phyloP scores from a whole-genome alignment of 2,113 vertebrate species.

The Stictonetta naevosa region DNA sequence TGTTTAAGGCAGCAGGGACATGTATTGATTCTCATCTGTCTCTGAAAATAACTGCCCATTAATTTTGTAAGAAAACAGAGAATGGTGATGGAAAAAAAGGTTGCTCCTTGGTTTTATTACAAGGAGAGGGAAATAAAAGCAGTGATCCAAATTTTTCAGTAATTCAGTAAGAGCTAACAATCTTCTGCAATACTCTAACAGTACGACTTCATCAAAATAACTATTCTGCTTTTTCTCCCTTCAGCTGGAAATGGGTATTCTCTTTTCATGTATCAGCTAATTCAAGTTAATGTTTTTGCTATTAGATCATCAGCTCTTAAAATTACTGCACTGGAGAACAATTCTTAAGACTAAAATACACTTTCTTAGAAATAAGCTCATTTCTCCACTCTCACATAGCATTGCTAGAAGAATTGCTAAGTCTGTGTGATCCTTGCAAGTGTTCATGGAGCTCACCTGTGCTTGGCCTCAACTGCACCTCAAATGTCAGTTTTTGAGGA shows the following conservation, averaged over 20 bases:
- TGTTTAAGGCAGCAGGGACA: background rate
- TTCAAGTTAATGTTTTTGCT: background rate
- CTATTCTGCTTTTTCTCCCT: background rate
- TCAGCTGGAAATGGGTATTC: background rate
- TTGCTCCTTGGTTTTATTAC: background rate
- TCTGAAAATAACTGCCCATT: background rate
- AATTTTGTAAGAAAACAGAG: background rate
- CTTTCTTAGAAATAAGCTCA: background rate
- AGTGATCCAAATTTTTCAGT: background rate
- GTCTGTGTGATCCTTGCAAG: background rate
- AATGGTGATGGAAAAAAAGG: background rate
- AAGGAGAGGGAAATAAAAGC: background rate
- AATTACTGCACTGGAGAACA: background rate
- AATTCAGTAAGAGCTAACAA: background rate
- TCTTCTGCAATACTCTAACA: background rate
- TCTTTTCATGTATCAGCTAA: background rate
- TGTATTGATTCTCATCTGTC: background rate
- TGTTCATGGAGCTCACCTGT: background rate
- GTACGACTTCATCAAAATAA: background rate
- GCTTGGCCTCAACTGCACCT: background rate
- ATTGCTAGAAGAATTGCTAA: background rate
- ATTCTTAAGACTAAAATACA: background rate
- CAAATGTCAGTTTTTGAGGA: background rate
- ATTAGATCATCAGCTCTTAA: background rate
- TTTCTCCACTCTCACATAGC: background rate